A percentile compares a stretch with the other conserved stretches of the same genome.
Conservation (phyloP, 1,140 invertebrate species). For the Harpegnathos saltator region DNA sequence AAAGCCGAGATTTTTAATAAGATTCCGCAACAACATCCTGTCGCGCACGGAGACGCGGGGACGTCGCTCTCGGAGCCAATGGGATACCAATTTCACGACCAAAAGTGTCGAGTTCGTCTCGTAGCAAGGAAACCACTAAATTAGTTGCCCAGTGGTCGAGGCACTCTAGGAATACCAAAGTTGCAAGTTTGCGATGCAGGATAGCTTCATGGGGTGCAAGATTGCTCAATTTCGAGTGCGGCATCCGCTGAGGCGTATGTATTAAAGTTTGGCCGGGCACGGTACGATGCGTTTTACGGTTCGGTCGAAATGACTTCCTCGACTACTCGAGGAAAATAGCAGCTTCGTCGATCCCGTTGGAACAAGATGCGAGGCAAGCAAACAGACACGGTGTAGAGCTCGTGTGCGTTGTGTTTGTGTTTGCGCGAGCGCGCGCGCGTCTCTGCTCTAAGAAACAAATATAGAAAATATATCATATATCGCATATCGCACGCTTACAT, state of each 20-base stretch:
- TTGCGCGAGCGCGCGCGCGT: too few species aligned
- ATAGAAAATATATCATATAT: background rate
- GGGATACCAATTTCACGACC: slow-evolving; percentile 50
- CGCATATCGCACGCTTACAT: background rate
- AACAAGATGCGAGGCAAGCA: slow-evolving; percentile 49
- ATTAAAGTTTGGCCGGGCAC: slow-evolving; percentile 57
- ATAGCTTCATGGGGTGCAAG: slow-evolving; percentile 62
- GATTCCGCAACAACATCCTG: slow-evolving; percentile 10
- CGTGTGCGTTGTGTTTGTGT: too few species aligned
- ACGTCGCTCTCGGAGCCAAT: slow-evolving; percentile 10
- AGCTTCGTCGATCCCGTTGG: slow-evolving; percentile 37
- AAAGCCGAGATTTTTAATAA: background rate
- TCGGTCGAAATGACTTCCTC: slow-evolving; percentile 56
- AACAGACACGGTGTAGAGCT: slow-evolving; percentile 22
- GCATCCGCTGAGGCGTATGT: slow-evolving; percentile 57
- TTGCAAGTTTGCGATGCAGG: slow-evolving; percentile 60
- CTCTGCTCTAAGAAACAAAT: background rate
- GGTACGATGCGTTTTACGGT: slow-evolving; percentile 59
- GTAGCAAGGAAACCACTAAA: slow-evolving; percentile 58
- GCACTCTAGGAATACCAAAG: slow-evolving; percentile 62
- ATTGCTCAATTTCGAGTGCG: slow-evolving; percentile 60
- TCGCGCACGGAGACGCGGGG: background rate
- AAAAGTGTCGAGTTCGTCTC: slow-evolving; percentile 59
- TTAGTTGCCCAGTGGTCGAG: slow-evolving; percentile 62
- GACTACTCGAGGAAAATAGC: slow-evolving; percentile 57